A percentile compares a stretch with the other conserved stretches of the same genome.
Evolutionary conservation across 2,113 vertebrate species (phyloP).

Genomic region (Esox niger): DNA sequence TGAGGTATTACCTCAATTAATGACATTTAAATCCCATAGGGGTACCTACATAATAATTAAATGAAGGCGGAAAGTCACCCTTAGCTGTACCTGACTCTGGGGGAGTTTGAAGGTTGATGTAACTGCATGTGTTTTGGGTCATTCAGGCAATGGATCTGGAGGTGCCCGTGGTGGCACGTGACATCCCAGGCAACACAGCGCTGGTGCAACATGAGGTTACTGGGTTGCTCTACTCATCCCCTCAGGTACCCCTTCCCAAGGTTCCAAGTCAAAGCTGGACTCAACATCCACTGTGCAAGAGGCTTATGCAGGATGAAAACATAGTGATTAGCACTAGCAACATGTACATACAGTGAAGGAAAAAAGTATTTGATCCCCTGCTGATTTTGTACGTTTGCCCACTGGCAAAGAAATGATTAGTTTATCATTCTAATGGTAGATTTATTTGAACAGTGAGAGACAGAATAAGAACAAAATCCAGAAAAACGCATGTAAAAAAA

Average conservation of each 20-base stretch:
- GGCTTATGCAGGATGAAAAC: constrained; percentile 77
- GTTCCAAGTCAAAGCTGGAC: neutral
- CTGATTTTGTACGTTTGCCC: too few species aligned
- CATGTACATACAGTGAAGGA: too few species aligned
- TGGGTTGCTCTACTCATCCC: constrained; percentile 83
- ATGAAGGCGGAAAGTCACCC: neutral
- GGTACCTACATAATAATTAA: constrained; percentile 19
- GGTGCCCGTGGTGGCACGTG: constrained; percentile 74
- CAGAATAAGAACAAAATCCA: too few species aligned
- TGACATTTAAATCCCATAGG: constrained; percentile 25
- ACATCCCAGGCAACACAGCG: constrained; percentile 87
- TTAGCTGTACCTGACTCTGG: neutral
- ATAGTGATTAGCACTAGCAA: too few species aligned
- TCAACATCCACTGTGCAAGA: neutral
- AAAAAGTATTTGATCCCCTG: too few species aligned
- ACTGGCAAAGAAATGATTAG: too few species aligned
- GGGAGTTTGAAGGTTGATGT: neutral
- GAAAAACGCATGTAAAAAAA: too few species aligned
- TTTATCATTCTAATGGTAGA: too few species aligned
- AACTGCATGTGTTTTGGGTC: constrained; percentile 14
- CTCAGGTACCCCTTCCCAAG: constrained; percentile 73
- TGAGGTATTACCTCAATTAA: constrained; percentile 37
- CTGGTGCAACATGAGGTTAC: constrained; percentile 80
- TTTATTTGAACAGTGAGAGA: too few species aligned
- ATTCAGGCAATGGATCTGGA: constrained; percentile 89